Evolutionary conservation across 2,888 invertebrate species (phyloP).

Genomic region (Corythucha ciliata): DNA sequence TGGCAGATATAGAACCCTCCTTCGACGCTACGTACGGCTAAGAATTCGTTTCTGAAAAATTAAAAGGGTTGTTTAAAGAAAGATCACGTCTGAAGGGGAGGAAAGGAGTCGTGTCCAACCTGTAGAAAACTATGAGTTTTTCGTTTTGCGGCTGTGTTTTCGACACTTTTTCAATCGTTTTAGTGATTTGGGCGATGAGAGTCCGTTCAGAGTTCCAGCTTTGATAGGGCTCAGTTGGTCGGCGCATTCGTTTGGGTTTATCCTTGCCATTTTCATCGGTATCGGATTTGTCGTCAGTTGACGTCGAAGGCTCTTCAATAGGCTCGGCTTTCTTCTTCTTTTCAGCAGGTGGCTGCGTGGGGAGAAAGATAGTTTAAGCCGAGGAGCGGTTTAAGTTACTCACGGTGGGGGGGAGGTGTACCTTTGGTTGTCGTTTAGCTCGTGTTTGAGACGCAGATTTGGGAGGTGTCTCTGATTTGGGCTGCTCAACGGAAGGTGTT

Average conservation of each 20-base stretch:
- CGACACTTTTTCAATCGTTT: constrained; percentile 50
- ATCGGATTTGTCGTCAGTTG: constrained; percentile 11
- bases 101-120: no score
- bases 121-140: constrained; percentile 77
- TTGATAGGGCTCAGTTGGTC: constrained; percentile 70
- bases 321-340: constrained; percentile 13
- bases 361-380: no score
- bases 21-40: constrained; percentile 83
- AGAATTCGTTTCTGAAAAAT: constrained; percentile 67
- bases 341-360: constrained; percentile 16
- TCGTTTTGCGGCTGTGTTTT: constrained; percentile 56
- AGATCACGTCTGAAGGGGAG: no score
- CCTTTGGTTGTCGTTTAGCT: no score
- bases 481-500: no score
- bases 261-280: constrained; percentile 42
- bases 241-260: constrained; percentile 49
- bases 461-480: no score
- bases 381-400: no score
- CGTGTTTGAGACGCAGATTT: no score
- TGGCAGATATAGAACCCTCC: constrained; percentile 83
- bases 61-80: background rate
- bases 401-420: no score
- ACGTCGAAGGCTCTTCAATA: constrained; percentile 15
- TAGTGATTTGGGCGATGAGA: constrained; percentile 58
- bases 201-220: constrained; percentile 70